Base-by-base conservation (phyloP, 2,113 vertebrate species). In the Scophthalmus maximus region DNA sequence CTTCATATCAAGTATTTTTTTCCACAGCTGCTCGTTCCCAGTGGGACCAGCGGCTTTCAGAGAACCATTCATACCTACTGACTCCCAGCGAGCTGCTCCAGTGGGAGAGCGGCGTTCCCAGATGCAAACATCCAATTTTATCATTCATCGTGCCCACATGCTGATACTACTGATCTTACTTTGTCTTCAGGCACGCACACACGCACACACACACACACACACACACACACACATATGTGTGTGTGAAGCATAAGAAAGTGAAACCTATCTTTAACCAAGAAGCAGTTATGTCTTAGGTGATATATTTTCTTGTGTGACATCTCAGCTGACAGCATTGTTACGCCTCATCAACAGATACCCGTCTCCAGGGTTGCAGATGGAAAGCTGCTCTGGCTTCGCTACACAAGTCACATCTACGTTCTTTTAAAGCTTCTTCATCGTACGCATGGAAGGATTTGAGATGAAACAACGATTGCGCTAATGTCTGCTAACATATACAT, bases 271-370 rank as follows among this genome's bases (percentile, higher is more conserved):
- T 78, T 63, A 77, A 57, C 65, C 61, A 23, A 23, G 55, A 73
- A 75, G 66, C 76, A 84, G 76, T 89, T 83, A 78, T 38, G 75
- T 81, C 56, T 40, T 25, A 18, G 42, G 60, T 84, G 83, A 84
- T 87, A 75, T 83, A 89, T 80, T 74, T 83, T 76, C 12, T 36
- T 57, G 47, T 64, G 72, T 47, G 67, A 76, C 74, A 72, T 69
- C 72, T 78, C 47, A 47, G 84, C 82, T 84, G 84, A 87, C 88
- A 91, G 68, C 50, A 56, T 61, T 59, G 77, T 78, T 79, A 71
- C 30, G 58, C 65, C 74, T 90, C 83, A 81, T 80, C 79, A 79
- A 64, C 61, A 78, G 18, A 73, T 30, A 55, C 62, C 20, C 5
- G 30, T 78, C 85, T 87, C 76, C 2, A 4, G 70, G 40, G 77